These are phyloP conservation scores for Euzetes globulus DNA, from an alignment of 2,888 invertebrate species.

Conservation along the genomic window DNA sequence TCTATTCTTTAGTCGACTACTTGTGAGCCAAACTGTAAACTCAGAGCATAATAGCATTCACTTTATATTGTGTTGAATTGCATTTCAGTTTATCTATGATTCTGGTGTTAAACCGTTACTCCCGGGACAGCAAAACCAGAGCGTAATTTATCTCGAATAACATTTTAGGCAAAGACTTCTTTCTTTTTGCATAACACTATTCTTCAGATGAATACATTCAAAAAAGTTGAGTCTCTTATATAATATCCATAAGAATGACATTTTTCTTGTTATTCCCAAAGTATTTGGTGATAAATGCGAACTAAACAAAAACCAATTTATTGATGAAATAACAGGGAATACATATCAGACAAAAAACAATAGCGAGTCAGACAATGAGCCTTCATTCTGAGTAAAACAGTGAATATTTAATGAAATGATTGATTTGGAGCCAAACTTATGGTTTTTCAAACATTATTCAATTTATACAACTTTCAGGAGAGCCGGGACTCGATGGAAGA, in stretches of 20 bases:
- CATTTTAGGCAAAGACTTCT: background rate
- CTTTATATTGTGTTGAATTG: slow-evolving; percentile 24
- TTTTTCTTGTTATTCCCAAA: slow-evolving; percentile 9
- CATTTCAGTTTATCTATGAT: slow-evolving; percentile 9
- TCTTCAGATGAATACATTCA: background rate
- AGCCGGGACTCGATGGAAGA: slow-evolving; percentile 67
- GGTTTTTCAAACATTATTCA: no score
- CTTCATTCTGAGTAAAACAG: no score
- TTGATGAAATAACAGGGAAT: background rate
- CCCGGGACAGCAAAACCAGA: slow-evolving; percentile 14
- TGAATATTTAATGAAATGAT: no score
- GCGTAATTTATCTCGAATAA: slow-evolving; percentile 15
- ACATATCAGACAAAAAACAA: background rate
- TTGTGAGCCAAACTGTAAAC: background rate
- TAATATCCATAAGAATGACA: slow-evolving; percentile 16
- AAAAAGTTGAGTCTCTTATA: background rate
- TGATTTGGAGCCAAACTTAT: background rate
- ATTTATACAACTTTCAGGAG: slow-evolving; percentile 37
- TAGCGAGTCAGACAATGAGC: no score
- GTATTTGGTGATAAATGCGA: slow-evolving; percentile 4
- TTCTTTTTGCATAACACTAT: background rate
- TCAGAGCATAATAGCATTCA: background rate
- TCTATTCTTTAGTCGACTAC: background rate
- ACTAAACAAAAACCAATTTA: slow-evolving; percentile 11
- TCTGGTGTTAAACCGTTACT: slow-evolving; percentile 7